Conservation (phyloP, 2,888 invertebrate genomes). For the Callyntrura sp. region DNA sequence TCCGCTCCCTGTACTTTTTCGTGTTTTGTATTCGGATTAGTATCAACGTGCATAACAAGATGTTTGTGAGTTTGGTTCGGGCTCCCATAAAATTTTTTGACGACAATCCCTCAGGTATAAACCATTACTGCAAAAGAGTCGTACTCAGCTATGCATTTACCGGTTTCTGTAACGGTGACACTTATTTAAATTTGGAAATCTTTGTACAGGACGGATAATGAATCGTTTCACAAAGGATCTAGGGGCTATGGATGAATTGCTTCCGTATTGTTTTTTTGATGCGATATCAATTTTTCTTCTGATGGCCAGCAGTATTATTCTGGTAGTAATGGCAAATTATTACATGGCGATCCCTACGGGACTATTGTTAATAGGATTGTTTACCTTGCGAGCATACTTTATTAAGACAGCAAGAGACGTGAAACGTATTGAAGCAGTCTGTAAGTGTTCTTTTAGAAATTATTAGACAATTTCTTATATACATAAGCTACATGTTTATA, state of each 20-base stretch:
- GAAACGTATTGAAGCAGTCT: slow-evolving; percentile 86
- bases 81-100: slow-evolving; percentile 85
- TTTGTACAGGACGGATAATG: slow-evolving; percentile 87
- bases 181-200: slow-evolving; percentile 1
- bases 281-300: slow-evolving; percentile 85
- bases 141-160: slow-evolving; percentile 87
- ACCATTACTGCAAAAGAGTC: slow-evolving; percentile 92
- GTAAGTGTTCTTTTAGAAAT: neutral
- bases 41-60: slow-evolving; percentile 86
- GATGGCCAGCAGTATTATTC: slow-evolving; percentile 86
- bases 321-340: slow-evolving; percentile 86
- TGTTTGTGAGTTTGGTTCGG: slow-evolving; percentile 86
- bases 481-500: too few species aligned
- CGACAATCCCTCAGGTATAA: slow-evolving; percentile 84
- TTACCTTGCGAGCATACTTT: slow-evolving; percentile 90
- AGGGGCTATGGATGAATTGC: slow-evolving; percentile 86
- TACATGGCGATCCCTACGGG: slow-evolving; percentile 85
- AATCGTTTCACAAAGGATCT: slow-evolving; percentile 92
- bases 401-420: slow-evolving; percentile 92
- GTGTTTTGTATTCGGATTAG: slow-evolving; percentile 85
- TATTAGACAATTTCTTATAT: neutral
- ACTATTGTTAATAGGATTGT: slow-evolving; percentile 85
- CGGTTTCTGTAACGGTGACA: neutral
- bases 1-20: slow-evolving; percentile 86
- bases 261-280: slow-evolving; percentile 89